phyloP scores from a whole-genome alignment of 2,888 invertebrate genomes.

The Trichopoda pennipes region DNA sequence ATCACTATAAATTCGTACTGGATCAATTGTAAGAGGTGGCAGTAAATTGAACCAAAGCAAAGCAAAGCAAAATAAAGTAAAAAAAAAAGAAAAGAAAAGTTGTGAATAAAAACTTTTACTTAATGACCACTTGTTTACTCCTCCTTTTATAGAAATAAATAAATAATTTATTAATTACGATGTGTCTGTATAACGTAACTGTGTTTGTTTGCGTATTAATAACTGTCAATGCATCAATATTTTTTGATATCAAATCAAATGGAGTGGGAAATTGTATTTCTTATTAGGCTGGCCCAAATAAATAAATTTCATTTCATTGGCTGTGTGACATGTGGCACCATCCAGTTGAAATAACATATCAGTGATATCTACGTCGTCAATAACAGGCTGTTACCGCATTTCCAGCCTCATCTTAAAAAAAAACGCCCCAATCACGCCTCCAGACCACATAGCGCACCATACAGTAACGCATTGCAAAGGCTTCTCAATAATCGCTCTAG shows the following conservation, averaged over 20 bases:
- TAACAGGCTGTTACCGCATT: too few relatives aligned
- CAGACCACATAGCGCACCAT: too few relatives aligned
- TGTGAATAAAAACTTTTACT: constrained; percentile 58
- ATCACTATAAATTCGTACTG: not conserved
- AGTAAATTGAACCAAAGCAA: not conserved
- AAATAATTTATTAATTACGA: constrained; percentile 54
- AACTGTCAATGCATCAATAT: constrained; percentile 16
- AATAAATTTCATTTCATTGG: too few relatives aligned
- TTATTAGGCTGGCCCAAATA: not conserved
- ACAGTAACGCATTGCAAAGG: too few relatives aligned
- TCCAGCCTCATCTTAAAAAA: too few relatives aligned
- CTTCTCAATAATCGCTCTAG: too few relatives aligned
- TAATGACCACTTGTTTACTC: constrained; percentile 43
- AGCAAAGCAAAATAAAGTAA: too few relatives aligned
- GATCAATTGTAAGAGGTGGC: constrained; percentile 5
- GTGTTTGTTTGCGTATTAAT: constrained; percentile 6
- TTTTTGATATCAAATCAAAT: constrained; percentile 9
- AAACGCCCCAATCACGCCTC: too few relatives aligned
- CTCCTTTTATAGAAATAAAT: constrained; percentile 49
- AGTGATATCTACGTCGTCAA: too few relatives aligned
- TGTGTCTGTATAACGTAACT: not conserved
- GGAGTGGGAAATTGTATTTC: not conserved
- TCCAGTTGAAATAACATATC: too few relatives aligned
- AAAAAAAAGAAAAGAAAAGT: constrained; percentile 49
- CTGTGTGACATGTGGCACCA: too few relatives aligned